Conservation (phyloP, 2,113 vertebrate species). For the Agelaius phoeniceus region DNA sequence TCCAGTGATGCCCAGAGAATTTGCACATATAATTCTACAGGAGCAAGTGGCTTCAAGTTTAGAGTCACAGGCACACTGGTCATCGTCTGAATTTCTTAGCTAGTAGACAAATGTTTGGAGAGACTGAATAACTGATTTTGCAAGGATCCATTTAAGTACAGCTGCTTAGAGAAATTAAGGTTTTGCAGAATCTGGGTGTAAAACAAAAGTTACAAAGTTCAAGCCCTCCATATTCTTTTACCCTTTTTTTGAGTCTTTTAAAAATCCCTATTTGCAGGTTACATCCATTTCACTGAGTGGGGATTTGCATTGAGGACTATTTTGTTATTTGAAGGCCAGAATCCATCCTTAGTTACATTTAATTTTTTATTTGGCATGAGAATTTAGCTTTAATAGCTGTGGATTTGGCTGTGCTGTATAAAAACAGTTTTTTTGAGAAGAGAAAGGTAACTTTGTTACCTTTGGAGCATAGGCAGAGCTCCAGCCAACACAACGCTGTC, state of each 20-base stretch:
- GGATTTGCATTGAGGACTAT: neutral
- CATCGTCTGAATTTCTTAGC: neutral
- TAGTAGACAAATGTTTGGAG: neutral
- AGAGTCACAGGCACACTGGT: neutral
- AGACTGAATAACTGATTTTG: neutral
- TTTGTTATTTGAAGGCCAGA: neutral
- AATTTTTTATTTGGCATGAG: neutral
- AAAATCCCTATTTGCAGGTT: neutral
- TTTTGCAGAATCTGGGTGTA: neutral
- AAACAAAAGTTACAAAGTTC: neutral
- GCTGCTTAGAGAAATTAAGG: neutral
- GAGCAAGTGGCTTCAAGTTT: neutral
- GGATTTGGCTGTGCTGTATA: neutral
- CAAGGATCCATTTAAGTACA: neutral
- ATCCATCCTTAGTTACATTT: neutral
- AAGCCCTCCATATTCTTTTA: neutral
- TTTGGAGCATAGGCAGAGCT: neutral
- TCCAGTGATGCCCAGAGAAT: neutral
- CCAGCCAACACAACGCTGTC: accelerated
- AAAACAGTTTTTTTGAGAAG: neutral
- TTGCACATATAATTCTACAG: neutral
- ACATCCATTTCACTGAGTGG: neutral
- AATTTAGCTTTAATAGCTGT: neutral
- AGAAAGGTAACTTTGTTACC: neutral
- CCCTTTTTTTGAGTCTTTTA: accelerated